Evolutionary conservation across 2,797 vertebrate genomes (phyloP), one percentile per base, ranked within the genome.

Genomic region (Heliangelus exortis): DNA sequence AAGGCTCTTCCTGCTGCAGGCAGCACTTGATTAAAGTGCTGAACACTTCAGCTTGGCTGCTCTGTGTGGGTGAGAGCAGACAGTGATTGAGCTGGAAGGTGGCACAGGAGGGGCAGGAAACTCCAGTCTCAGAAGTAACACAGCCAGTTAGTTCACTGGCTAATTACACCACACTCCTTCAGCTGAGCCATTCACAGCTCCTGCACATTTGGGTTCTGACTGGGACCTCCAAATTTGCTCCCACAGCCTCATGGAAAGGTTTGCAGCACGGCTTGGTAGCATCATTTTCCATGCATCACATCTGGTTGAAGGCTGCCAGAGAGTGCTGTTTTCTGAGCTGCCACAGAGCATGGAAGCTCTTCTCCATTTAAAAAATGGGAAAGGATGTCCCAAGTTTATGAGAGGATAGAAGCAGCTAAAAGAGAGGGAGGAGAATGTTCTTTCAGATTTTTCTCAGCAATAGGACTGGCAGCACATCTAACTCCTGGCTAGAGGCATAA

Each of bases 311-410:
- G 68, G 47, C 58, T 92, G 61, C 54, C 67, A 39, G 81, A 25
- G 92, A 87, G 65, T 39, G 22, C 86, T 78, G 77, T 93, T 91
- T 95, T 77, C 85, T 75, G 67, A 95, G 87, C 90, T 91, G 89
- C 65, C 93, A 80, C 91, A 83, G 81, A 59, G 82, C 82, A 57
- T 48, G 73, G 68, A 20, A 93, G 85, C 87, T 89, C 79, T 80
- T 88, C 67, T 66, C 83, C 7, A 21, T 45, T n/a, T 31, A 90
- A 87, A 69, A 93, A 93, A 87, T 41, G 53, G 71, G 84, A 94
- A 74, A 79, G 89, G 59, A 69, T 72, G 65, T 58, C 88, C 91
- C 89, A 80, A 57, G 47, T 28, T 95, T 90, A 65, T 43, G n/a
- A 50, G 21, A 75, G 31, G 10, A 54, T 3, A 20, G 33, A 23